phyloP scores from a whole-genome alignment of 2,113 vertebrate genomes.

The Sigmodon hispidus region DNA sequence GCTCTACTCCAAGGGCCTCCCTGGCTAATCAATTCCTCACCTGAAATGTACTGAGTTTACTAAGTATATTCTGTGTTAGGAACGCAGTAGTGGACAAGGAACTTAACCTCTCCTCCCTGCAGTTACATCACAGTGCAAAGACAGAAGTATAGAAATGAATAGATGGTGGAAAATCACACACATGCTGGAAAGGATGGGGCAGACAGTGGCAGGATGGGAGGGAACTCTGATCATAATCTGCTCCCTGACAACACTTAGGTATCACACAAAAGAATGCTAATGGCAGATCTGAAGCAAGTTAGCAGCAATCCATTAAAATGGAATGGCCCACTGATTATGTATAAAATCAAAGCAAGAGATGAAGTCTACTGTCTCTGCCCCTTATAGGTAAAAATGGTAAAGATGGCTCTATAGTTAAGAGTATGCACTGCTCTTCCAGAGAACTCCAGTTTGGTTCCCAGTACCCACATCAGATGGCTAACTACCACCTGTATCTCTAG shows the following conservation, averaged over 20 bases:
- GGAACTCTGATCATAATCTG: background rate
- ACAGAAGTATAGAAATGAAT: background rate
- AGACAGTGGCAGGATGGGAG: background rate
- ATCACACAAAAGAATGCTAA: background rate
- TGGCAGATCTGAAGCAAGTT: background rate
- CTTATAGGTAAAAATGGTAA: background rate
- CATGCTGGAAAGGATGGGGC: background rate
- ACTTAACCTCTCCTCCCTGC: background rate
- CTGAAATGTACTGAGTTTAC: background rate
- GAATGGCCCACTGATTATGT: background rate
- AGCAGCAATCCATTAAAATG: background rate
- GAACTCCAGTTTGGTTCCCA: background rate
- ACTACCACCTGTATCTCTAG: background rate
- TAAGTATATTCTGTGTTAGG: background rate
- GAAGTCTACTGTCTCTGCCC: background rate
- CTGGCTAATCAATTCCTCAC: background rate
- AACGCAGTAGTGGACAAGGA: background rate
- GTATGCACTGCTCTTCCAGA: background rate
- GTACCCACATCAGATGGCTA: background rate
- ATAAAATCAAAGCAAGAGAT: slow-evolving; percentile 36
- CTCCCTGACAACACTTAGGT: background rate
- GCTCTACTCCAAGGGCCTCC: background rate
- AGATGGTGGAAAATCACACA: background rate
- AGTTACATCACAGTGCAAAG: background rate
- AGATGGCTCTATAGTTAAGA: background rate